Conservation (phyloP, 2,888 invertebrate genomes). For the Pyrochroa serraticornis region DNA sequence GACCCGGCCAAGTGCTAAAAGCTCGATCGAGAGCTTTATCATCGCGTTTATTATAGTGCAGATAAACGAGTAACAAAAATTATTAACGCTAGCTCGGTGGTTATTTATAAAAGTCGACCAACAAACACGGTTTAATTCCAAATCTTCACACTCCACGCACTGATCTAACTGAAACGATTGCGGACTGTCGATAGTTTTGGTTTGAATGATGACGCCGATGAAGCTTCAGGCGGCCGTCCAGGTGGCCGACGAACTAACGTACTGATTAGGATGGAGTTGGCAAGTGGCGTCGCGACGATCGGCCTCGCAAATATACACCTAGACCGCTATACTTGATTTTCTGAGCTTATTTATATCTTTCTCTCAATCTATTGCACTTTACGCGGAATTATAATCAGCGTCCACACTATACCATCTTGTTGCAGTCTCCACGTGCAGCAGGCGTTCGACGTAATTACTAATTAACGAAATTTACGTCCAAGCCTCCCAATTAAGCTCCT, state of each 20-base stretch:
- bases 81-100: not conserved
- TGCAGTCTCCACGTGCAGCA: not conserved
- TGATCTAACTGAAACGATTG: not conserved
- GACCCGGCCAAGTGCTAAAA: too few relatives aligned
- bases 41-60: too few relatives aligned
- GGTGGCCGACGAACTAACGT: constrained; percentile 44
- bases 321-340: constrained; percentile 29
- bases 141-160: not conserved
- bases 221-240: constrained; percentile 37
- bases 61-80: not conserved
- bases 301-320: constrained; percentile 43
- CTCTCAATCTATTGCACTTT: constrained; percentile 22
- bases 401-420: not conserved
- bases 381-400: constrained; percentile 10
- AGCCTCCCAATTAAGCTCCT: too few relatives aligned
- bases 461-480: too few relatives aligned
- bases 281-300: constrained; percentile 46
- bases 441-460: too few relatives aligned
- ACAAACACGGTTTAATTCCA: too few relatives aligned
- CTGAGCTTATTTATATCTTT: constrained; percentile 34
- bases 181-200: not conserved
- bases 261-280: constrained; percentile 46
- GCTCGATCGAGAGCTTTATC: too few relatives aligned
- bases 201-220: not conserved
- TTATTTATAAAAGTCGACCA: too few relatives aligned